Evolutionary conservation across 2,888 invertebrate genomes (phyloP).

Genomic region (Plebejus anna): DNA sequence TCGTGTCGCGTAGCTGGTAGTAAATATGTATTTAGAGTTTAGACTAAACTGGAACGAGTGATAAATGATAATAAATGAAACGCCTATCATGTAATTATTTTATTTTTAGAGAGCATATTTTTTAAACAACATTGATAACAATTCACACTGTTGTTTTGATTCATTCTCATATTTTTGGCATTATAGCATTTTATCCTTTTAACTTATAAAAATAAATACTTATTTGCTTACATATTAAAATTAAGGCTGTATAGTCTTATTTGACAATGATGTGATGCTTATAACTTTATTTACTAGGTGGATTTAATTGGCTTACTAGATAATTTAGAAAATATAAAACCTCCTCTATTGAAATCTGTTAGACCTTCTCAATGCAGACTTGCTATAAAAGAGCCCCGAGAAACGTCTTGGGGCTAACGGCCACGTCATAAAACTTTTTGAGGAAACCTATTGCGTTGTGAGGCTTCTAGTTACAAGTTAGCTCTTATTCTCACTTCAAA

Average conservation of each 20-base stretch:
- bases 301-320: too few species aligned
- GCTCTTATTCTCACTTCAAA: not conserved
- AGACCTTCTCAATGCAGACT: too few species aligned
- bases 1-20: too few species aligned
- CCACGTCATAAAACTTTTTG: not conserved
- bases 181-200: not conserved
- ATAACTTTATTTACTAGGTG: not conserved
- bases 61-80: conserved; percentile 1
- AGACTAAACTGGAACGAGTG: not conserved
- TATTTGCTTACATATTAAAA: not conserved
- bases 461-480: not conserved
- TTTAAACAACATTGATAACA: not conserved
- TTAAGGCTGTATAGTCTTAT: not conserved
- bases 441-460: not conserved
- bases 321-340: too few species aligned
- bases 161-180: not conserved
- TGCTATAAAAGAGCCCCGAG: too few species aligned
- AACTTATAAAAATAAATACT: conserved; percentile 9
- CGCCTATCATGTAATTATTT: not conserved
- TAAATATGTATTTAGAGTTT: too few species aligned
- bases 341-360: too few species aligned
- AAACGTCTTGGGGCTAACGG: too few species aligned
- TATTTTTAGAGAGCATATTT: conserved; percentile 3
- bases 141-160: conserved; percentile 5
- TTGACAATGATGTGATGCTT: not conserved